Conservation (phyloP, 2,888 invertebrate species). For the Blera fallax region DNA sequence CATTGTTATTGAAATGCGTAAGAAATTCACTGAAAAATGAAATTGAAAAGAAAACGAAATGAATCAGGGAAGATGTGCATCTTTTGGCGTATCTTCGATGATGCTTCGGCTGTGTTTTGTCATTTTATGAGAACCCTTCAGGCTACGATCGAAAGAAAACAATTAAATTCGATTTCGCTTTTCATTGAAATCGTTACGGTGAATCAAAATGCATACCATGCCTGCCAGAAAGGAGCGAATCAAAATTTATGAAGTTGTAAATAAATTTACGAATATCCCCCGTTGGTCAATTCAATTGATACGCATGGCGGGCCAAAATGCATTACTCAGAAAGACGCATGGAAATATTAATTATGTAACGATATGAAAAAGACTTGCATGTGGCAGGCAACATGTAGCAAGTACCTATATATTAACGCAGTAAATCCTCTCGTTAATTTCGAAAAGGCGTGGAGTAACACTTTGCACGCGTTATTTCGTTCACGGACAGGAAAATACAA, state of each 20-base stretch:
- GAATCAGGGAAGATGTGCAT: background rate
- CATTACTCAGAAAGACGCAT: conserved; percentile 10
- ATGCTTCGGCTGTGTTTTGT: background rate
- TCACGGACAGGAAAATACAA: conserved; percentile 37
- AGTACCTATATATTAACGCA: background rate
- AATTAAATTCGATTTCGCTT: conserved; percentile 49
- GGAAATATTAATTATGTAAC: conserved; percentile 53
- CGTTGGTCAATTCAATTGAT: background rate
- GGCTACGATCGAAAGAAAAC: conserved; percentile 12
- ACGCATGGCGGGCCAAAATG: background rate
- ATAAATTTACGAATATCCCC: background rate
- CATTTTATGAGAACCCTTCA: background rate
- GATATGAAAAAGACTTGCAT: conserved; percentile 46
- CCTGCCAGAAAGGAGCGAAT: background rate
- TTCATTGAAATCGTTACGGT: conserved; percentile 13
- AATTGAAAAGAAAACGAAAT: background rate
- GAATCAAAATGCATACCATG: background rate
- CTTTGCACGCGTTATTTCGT: conserved; percentile 59
- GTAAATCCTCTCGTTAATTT: conserved; percentile 45
- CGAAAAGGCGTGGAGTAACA: conserved; percentile 63
- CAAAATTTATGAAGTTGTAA: conserved; percentile 35
- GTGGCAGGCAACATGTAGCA: conserved; percentile 44
- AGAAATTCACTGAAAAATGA: background rate
- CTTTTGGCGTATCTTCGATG: background rate
- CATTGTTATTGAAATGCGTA: conserved; percentile 5